Evolutionary conservation across 1,140 invertebrate species (phyloP).

Genomic region (Zaprionus lachaisei): DNA sequence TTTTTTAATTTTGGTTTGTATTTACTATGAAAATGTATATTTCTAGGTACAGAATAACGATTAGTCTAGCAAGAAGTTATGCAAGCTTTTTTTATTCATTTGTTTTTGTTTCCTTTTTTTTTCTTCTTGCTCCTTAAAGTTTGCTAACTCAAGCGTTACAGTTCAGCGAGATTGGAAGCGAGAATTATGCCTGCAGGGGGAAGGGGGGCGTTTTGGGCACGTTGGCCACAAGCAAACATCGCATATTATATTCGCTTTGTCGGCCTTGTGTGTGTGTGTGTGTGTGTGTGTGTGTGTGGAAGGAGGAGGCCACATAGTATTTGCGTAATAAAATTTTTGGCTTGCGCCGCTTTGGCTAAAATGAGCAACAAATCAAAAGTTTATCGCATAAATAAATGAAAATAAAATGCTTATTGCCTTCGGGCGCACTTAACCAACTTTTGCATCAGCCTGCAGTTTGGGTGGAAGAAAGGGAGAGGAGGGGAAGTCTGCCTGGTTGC

Average conservation of each 20-base stretch:
- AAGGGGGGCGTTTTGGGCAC: neutral
- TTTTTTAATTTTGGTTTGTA: no score
- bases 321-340: conserved; percentile 66
- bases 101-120: neutral
- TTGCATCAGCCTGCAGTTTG: neutral
- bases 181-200: conserved; percentile 20
- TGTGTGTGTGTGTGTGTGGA: conserved; percentile 6
- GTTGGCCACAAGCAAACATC: conserved; percentile 52
- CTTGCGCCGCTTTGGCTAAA: conserved; percentile 30
- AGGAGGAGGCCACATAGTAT: conserved; percentile 55
- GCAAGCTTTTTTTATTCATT: neutral
- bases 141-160: conserved; percentile 73
- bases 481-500: neutral
- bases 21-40: neutral
- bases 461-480: neutral
- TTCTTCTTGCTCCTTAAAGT: conserved; percentile 37
- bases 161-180: conserved; percentile 42
- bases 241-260: conserved; percentile 70
- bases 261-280: neutral
- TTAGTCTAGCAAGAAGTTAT: neutral
- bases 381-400: conserved; percentile 80
- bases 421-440: conserved; percentile 33
- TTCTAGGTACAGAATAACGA: neutral
- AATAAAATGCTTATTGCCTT: conserved; percentile 58
- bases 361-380: conserved; percentile 74